Percentiles rank a stretch among this genome's conserved stretches.
Conservation (phyloP, 2,113 vertebrate genomes). For the Seriola rivoliana region DNA sequence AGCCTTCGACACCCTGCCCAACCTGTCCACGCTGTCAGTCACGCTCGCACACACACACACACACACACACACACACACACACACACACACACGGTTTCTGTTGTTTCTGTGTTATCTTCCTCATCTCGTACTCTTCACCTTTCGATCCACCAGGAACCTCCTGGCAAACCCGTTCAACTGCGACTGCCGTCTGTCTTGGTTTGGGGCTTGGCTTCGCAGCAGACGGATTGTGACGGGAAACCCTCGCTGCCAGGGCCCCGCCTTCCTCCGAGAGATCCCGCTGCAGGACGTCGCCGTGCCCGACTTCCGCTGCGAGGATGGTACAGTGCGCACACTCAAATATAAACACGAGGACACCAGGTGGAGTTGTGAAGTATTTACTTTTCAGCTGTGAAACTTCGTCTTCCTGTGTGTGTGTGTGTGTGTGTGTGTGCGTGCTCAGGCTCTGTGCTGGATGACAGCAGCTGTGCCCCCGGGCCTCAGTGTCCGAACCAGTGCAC, state of each 20-base stretch:
- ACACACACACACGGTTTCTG: neutral
- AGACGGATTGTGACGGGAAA: constrained; percentile 96
- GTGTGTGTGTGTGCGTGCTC: neutral
- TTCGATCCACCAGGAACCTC: constrained; percentile 87
- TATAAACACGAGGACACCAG: too few relatives aligned
- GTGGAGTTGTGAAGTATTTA: too few relatives aligned
- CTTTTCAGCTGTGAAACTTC: too few relatives aligned
- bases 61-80: neutral
- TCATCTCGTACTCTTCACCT: neutral
- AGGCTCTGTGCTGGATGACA: constrained; percentile 89
- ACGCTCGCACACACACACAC: neutral
- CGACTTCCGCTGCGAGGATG: constrained; percentile 96
- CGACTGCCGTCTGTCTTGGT: constrained; percentile 95
- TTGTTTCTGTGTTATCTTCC: accelerated
- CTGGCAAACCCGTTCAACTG: constrained; percentile 97
- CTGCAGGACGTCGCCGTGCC: constrained; percentile 95
- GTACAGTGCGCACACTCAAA: constrained; percentile 67
- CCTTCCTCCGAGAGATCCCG: constrained; percentile 95
- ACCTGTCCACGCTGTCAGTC: constrained; percentile 88
- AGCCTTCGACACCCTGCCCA: constrained; percentile 93
- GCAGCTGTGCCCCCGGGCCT: constrained; percentile 87
- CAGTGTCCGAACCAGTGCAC: constrained; percentile 94
- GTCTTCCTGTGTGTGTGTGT: too few relatives aligned
- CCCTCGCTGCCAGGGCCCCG: constrained; percentile 92
- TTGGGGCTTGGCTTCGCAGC: constrained; percentile 95